phyloP scores from a whole-genome alignment of 2,113 vertebrate genomes.

The Microcebus murinus region DNA sequence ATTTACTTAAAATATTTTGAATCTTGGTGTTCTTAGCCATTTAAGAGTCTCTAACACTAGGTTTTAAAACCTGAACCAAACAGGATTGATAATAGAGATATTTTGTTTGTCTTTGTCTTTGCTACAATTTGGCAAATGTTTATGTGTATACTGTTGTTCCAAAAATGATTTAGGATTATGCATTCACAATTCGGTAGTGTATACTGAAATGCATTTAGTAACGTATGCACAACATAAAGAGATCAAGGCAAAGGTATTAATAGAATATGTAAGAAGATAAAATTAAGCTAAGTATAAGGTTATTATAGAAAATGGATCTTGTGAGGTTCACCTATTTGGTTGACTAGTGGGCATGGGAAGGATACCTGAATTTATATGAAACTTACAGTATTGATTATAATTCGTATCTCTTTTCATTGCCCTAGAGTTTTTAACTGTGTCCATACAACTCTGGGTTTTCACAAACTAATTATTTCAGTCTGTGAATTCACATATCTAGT shows the following conservation, averaged over 20 bases:
- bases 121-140: not conserved
- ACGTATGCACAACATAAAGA: not conserved
- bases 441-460: not conserved
- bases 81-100: not conserved
- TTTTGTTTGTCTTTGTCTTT: not conserved
- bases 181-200: not conserved
- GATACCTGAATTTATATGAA: not conserved
- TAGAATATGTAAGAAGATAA: constrained; percentile 15
- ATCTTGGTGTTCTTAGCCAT: not conserved
- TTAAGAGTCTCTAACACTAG: not conserved
- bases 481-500: not conserved
- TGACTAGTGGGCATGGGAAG: not conserved
- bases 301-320: not conserved
- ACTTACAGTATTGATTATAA: not conserved
- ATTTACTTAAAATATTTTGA: constrained; percentile 41
- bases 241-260: not conserved
- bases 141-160: not conserved
- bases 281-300: not conserved
- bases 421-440: not conserved
- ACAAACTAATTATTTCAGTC: not conserved
- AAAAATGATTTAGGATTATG: not conserved
- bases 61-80: constrained; percentile 16
- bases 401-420: not conserved
- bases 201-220: not conserved
- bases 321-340: not conserved